Conservation (phyloP, 1,140 invertebrate species). For the Sminthurides bifidus region DNA sequence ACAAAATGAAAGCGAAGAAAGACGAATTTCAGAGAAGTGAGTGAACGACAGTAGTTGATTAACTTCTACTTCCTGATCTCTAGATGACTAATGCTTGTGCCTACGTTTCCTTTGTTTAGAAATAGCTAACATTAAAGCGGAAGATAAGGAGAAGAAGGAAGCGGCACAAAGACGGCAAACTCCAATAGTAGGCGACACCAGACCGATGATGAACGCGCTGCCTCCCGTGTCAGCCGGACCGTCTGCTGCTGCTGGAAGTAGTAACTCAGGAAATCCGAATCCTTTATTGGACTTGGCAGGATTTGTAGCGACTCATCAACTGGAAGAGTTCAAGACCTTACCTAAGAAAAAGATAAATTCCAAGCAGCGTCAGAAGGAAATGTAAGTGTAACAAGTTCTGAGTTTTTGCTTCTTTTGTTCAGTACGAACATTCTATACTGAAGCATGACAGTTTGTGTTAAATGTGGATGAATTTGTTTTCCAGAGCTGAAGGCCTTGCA, state of each 20-base stretch:
- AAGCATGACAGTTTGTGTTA: too few relatives aligned
- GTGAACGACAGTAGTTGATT: neutral
- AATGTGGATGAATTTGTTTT: neutral
- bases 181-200: slow-evolving; percentile 5
- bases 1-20: neutral
- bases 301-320: neutral
- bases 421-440: too few relatives aligned
- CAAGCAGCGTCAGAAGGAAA: neutral
- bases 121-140: neutral
- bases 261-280: neutral
- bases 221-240: too few relatives aligned
- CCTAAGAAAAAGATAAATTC: neutral
- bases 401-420: neutral
- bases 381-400: neutral
- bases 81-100: neutral
- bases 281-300: neutral
- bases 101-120: neutral
- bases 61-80: neutral
- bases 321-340: neutral
- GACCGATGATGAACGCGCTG: neutral
- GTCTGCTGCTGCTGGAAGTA: neutral
- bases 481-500: neutral
- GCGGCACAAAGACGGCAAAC: neutral
- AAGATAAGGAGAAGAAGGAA: slow-evolving; percentile 1
- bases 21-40: neutral